Percentiles rank a stretch among this genome's conserved stretches.
Evolutionary conservation across 2,888 invertebrate species (phyloP).

Genomic region (Drosophila stalkeri): DNA sequence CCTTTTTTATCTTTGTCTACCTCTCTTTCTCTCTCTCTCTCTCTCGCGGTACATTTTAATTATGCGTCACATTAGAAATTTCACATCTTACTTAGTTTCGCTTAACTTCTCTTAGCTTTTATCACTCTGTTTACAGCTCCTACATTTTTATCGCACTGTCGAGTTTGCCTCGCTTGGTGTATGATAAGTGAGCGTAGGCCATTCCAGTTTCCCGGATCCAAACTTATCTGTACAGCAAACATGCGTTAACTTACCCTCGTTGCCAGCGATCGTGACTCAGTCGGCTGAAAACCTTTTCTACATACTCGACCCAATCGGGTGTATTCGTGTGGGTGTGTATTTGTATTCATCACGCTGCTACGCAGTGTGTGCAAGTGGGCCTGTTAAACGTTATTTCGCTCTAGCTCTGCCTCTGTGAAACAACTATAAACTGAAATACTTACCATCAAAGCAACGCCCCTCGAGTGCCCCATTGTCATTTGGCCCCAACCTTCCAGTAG

Average conservation of each 20-base stretch:
- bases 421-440: conserved; percentile 46
- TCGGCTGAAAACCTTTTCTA: neutral
- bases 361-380: neutral
- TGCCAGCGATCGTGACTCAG: conserved; percentile 33
- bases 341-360: neutral
- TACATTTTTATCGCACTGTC: conserved; percentile 14
- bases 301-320: neutral
- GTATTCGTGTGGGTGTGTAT: no score
- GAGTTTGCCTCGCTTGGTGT: neutral
- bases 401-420: neutral
- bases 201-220: conserved; percentile 2
- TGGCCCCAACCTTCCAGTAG: neutral
- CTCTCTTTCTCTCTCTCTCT: neutral
- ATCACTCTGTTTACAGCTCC: conserved; percentile 1
- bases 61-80: conserved; percentile 4
- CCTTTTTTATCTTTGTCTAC: neutral
- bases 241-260: neutral
- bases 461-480: conserved; percentile 65
- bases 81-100: neutral
- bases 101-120: neutral
- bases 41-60: neutral
- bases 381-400: conserved; percentile 3
- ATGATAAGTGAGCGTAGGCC: neutral
- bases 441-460: conserved; percentile 69
- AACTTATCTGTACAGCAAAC: conserved; percentile 21